Base-by-base conservation (phyloP, 2,888 invertebrate genomes). In the Yponomeuta sedellus region DNA sequence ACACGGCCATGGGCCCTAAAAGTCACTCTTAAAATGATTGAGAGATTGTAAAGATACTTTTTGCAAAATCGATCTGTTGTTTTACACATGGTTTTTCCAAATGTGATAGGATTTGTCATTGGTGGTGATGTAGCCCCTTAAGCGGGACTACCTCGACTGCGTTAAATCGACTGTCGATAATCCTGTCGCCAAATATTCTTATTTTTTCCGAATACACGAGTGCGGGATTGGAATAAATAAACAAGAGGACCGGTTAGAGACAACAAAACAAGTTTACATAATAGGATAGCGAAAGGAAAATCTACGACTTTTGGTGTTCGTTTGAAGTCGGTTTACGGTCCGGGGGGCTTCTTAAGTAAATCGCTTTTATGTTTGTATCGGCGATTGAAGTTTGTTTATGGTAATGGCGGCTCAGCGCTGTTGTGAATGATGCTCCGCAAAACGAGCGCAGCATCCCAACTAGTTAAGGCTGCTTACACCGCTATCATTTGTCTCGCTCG, bases 321-420 rank as follows among this genome's bases (percentile, higher is more conserved):
- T 52, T 52, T 12, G 44, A 52, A 12, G 44, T 59, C 59, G 11
- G 73, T 77, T 77, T 74, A 75, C 73, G 73, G 75, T 70, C 28
- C 20, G 66, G 68, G 68, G 67, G 65, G 66, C 70, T 70, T 68
- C 70, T 72, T 71, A 69, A 70, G 70, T 70, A 64, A 67, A 65
- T 66, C 65, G 66, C 65, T 67, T 71, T 73, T 72, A 70, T 72
- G 69, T 70, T 70, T 74, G 72, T 75, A 75, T 77, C 70, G 71
- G 70, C 68, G 70, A 70, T 73, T 71, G 70, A 64, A 67, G 71
- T 71, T 70, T 72, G 71, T 78, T 77, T 77, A 79, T 74, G 71
- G 71, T 72, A 74, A 77, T 74, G 68, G 71, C 66, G 70, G 70
- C 69, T 12, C 44, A 34, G 12, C 58, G 61, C n/a, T 56, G 58